Base-by-base conservation (phyloP, 2,797 vertebrate species). In the Peromyscus eremicus region DNA sequence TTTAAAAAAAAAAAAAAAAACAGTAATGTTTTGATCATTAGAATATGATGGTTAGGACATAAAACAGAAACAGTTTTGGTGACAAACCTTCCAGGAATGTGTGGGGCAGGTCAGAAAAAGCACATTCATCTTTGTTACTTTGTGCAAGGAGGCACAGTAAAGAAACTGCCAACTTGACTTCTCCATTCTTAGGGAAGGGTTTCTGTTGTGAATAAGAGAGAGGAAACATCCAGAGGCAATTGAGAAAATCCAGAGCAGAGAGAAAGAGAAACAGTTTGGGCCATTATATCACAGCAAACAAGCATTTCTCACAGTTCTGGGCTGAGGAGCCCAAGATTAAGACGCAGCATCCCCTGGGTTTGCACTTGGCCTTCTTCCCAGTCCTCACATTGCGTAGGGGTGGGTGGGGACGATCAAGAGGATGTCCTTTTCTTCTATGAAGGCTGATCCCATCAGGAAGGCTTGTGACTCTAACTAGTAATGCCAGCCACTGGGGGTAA, bases 1-100 rank as follows among this genome's bases (percentile, higher is more conserved):
- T 71, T 94, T 83, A 84, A 66, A 32, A 12, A 46, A 46, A 46
- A 46, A 16, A 25, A 14, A 66, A 80, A 52, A 23, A 91, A 11
- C 16, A 70, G 12, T 37, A 16, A 9, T 40, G 6, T 75, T 95
- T 94, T 96, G 85, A 52, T 91, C 10, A 19, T 68, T 34, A 81
- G 70, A 96, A 83, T 17, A 75, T 16, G 83, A 16, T 23, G 87
- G 12, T 32, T 64, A 52, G 79, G 40, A 85, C 62, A 80, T 8
- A n/a, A 82, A 57, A 83, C 25, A 84, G 71, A 94, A 95, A 70
- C 46, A 43, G 34, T 92, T 87, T 83, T 79, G 86, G 92, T 94
- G 80, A 88, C 55, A 84, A 81, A 55, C 49, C 23, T 86, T 73
- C 70, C 29, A 88, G 81, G 84, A 97, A 97, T 92, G 76, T 77